A percentile compares a stretch with the other conserved stretches of the same genome.
Conservation (phyloP, 2,888 invertebrate genomes). For the Drosophila mulleri region DNA sequence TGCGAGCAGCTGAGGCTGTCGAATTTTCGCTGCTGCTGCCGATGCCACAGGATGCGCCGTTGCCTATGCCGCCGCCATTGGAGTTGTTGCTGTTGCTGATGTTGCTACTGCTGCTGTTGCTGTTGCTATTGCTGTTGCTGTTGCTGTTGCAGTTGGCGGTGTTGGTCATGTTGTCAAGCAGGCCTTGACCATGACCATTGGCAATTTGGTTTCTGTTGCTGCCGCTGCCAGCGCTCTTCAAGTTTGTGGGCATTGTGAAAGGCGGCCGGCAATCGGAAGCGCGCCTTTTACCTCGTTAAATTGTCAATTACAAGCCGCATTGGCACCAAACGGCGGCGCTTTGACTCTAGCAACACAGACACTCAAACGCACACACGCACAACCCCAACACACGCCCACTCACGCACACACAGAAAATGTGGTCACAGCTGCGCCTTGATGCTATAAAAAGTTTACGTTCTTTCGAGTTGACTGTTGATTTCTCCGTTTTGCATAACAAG, state of each 20-base stretch:
- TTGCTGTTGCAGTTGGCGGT: slow-evolving; percentile 11
- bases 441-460: slow-evolving; percentile 19
- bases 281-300: slow-evolving; percentile 38
- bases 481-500: slow-evolving; percentile 4
- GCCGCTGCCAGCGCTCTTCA: slow-evolving; percentile 36
- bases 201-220: slow-evolving; percentile 44
- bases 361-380: slow-evolving; percentile 10
- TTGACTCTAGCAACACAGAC: slow-evolving; percentile 16
- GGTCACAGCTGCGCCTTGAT: slow-evolving; percentile 18
- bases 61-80: slow-evolving; percentile 32
- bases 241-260: slow-evolving; percentile 72
- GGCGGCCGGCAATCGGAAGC: slow-evolving; percentile 49
- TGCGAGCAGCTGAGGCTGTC: slow-evolving; percentile 30
- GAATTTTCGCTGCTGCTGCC: slow-evolving; percentile 50
- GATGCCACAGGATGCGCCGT: slow-evolving; percentile 18
- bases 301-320: slow-evolving; percentile 40
- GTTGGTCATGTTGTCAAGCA: slow-evolving; percentile 28
- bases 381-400: slow-evolving; percentile 5
- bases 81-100: slow-evolving; percentile 18
- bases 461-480: slow-evolving; percentile 24
- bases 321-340: slow-evolving; percentile 24
- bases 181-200: slow-evolving; percentile 44
- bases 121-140: slow-evolving; percentile 7
- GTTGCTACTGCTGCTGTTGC: slow-evolving; percentile 19
- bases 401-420: not conserved